Evolutionary conservation across 2,888 invertebrate genomes (phyloP), one percentile per base, ranked within the genome.

Genomic region (Lordiphosa andalusiaca): DNA sequence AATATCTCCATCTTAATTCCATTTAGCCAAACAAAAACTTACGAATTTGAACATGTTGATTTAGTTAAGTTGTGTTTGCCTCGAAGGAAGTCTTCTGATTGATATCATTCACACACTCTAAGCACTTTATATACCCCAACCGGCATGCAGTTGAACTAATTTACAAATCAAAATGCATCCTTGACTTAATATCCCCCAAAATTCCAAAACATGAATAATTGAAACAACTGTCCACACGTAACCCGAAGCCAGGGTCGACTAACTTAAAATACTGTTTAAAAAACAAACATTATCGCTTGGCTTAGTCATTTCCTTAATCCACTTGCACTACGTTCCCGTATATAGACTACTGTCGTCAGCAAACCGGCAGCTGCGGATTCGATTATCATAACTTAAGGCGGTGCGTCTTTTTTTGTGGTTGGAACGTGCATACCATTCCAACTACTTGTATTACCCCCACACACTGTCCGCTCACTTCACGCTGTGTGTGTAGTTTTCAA

Each of bases 1-100:
- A 52, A 12, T 25, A 13, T 5, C 30, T 13, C 6, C 13, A 6
- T 10, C 12, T 30, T 9, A 30, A 30, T 30, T 30, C 3, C 9
- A 30, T 9, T 30, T 25, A 6, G 19, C 5, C 23, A 30, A 2
- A 9, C 9, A 9, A 30, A 3, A 7, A 85, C 86, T 86, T 69
- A 87, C 87, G 73, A 86, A 83, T 80, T 87, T 86, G 74, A 86
- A 86, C 85, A 87, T 87, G 65, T 80, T 84, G 74, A 53, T 54
- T 54, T 33, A 51, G n/a, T 12, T 55, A 36, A 30, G 53, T 60
- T 54, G 52, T 55, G 37, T 30, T 39, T 13, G 23, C 52, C 38
- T 42, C 12, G 61, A 50, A 66, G 67, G 33, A 44, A n/a, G 35
- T 58, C 65, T 53, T 53, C 52, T 50, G 42, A 30, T 50, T 65